Conservation (phyloP, 1,140 invertebrate species). For the Rhyacophila brunnea region DNA sequence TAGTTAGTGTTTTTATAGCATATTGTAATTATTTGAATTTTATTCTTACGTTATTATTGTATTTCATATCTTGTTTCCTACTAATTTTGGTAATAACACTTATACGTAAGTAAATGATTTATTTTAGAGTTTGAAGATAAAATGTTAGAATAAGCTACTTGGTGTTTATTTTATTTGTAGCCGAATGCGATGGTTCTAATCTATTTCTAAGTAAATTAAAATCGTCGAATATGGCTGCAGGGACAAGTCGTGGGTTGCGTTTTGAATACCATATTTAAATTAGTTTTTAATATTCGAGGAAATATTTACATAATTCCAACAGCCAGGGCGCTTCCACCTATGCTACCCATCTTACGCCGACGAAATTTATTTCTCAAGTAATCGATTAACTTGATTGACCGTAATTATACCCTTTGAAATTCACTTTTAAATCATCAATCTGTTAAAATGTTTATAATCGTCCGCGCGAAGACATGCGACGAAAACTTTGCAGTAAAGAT, state of each 20-base stretch:
- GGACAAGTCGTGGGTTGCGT: conserved; percentile 2
- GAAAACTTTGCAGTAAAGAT: too few relatives aligned
- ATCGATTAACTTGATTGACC: conserved; percentile 20
- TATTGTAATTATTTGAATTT: too few relatives aligned
- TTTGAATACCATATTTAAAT: conserved; percentile 19
- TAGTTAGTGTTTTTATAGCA: too few relatives aligned
- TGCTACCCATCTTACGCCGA: conserved; percentile 25
- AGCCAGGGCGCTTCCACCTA: neutral
- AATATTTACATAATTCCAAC: conserved; percentile 21
- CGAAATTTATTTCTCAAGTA: conserved; percentile 19
- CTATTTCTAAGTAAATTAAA: conserved; percentile 8
- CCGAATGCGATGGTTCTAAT: neutral
- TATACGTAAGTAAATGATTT: too few relatives aligned
- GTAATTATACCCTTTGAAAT: conserved; percentile 6
- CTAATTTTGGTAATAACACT: too few relatives aligned
- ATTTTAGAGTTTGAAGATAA: too few relatives aligned
- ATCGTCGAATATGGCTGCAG: conserved; percentile 4
- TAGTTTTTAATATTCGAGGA: conserved; percentile 19
- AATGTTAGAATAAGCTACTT: too few relatives aligned
- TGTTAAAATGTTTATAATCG: too few relatives aligned
- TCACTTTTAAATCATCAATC: conserved; percentile 3
- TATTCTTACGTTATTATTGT: too few relatives aligned
- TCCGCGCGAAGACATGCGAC: too few relatives aligned
- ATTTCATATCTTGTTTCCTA: too few relatives aligned
- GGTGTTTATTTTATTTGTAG: neutral